These are phyloP conservation scores for Odontamblyopus lacepedii DNA, from an alignment of 2,797 vertebrate genomes.

Conservation along the genomic window DNA sequence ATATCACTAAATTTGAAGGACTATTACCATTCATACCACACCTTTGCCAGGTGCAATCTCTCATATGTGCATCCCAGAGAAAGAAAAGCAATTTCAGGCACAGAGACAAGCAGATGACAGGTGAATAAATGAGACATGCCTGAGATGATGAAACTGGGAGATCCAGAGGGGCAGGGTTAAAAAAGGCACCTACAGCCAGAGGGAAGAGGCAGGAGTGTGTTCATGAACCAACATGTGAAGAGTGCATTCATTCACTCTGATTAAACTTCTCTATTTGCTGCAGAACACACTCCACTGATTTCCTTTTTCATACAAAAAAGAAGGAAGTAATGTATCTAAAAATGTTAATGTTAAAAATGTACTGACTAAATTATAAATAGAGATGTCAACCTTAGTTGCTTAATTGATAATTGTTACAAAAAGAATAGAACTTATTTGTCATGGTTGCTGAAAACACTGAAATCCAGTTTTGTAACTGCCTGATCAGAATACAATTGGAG, in stretches of 20 bases:
- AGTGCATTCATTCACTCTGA: background rate
- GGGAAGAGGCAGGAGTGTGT: constrained; percentile 8
- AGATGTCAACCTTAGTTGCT: too few species aligned
- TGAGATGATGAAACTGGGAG: constrained; percentile 12
- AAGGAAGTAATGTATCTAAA: background rate
- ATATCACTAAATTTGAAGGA: background rate
- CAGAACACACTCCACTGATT: background rate
- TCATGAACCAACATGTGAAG: constrained; percentile 13
- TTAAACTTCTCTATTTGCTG: background rate
- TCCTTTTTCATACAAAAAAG: constrained; percentile 10
- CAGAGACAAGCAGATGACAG: constrained; percentile 21
- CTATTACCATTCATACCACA: background rate
- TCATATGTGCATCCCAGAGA: constrained; percentile 24
- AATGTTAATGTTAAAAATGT: background rate
- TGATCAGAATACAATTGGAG: too few species aligned
- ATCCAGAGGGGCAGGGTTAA: constrained; percentile 11
- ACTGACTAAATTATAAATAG: background rate
- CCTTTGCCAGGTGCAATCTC: constrained; percentile 9
- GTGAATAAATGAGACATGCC: constrained; percentile 25
- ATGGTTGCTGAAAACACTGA: too few species aligned
- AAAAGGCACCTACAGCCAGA: constrained; percentile 26
- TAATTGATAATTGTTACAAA: too few species aligned
- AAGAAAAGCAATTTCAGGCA: constrained; percentile 15
- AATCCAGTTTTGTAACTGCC: too few species aligned
- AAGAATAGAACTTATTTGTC: too few species aligned